Evolutionary conservation across 2,797 vertebrate genomes (phyloP).

Genomic region (Parauchenoglanis ngamensis): DNA sequence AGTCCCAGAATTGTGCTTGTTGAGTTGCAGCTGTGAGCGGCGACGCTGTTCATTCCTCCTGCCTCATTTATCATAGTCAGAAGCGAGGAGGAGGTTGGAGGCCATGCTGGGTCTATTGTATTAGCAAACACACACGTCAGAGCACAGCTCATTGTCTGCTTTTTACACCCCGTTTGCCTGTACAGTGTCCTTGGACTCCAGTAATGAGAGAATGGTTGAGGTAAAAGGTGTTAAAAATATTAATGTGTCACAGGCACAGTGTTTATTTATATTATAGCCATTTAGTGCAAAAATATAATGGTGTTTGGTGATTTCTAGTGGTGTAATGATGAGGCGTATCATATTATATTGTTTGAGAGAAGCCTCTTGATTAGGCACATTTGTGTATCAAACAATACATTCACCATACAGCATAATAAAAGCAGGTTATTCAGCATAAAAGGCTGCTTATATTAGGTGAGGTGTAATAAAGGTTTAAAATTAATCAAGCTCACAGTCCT

Average conservation of each 20-base stretch:
- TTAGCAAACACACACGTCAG: conserved; percentile 61
- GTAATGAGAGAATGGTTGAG: conserved; percentile 33
- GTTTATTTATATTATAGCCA: neutral
- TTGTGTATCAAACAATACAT: neutral
- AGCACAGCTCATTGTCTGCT: conserved; percentile 40
- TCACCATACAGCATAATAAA: neutral
- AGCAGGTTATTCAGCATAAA: neutral
- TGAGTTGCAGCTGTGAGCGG: conserved; percentile 69
- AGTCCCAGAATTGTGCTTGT: conserved; percentile 69
- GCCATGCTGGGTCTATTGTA: conserved; percentile 66
- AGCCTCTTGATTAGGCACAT: neutral
- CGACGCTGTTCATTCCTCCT: conserved; percentile 68
- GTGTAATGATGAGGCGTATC: neutral
- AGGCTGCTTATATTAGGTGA: neutral
- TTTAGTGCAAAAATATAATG: neutral
- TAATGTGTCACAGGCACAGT: neutral
- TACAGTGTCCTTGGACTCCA: conserved; percentile 46
- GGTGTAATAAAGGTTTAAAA: neutral
- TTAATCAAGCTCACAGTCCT: neutral
- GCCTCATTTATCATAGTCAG: conserved; percentile 82
- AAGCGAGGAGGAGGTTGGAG: conserved; percentile 76
- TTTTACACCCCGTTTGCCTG: conserved; percentile 41
- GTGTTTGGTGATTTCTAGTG: neutral
- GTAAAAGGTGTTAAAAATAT: conserved; percentile 38
- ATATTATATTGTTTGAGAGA: neutral